These are phyloP conservation scores for Phyllostomus hastatus DNA, from an alignment of 2,113 vertebrate species.

Conservation along the genomic window DNA sequence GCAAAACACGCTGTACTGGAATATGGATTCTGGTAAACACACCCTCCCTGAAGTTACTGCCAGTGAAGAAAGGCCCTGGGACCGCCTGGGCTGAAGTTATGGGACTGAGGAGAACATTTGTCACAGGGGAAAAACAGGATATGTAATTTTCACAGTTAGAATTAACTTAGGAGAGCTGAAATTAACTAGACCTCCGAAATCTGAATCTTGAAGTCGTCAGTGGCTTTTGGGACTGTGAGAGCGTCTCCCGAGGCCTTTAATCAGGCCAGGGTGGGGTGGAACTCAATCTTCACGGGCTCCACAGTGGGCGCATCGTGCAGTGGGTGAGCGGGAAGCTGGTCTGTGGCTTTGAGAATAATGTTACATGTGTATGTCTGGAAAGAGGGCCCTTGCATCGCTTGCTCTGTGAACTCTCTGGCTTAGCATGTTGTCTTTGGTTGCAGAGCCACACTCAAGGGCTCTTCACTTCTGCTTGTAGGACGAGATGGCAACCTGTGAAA, in stretches of 20 bases:
- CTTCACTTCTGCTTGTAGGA: neutral
- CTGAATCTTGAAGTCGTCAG: slow-evolving; percentile 7
- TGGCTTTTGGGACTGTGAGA: slow-evolving; percentile 40
- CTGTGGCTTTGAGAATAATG: neutral
- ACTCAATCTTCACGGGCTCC: neutral
- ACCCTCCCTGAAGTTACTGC: neutral
- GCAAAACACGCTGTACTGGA: neutral
- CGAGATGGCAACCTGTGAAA: neutral
- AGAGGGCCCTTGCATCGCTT: neutral
- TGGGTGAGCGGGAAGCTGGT: neutral
- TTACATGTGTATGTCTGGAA: neutral
- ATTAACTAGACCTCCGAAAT: slow-evolving; percentile 56
- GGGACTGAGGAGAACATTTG: neutral
- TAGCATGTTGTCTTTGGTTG: neutral
- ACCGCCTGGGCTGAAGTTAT: neutral
- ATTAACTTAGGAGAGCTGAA: slow-evolving; percentile 63
- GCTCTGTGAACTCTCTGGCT: neutral
- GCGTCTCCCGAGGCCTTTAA: slow-evolving; percentile 48
- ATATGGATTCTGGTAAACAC: neutral
- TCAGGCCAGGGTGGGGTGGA: slow-evolving; percentile 57
- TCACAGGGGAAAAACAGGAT: neutral
- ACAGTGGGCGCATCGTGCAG: rapidly evolving
- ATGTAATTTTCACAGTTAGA: slow-evolving; percentile 68
- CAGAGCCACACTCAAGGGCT: neutral
- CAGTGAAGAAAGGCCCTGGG: neutral